phyloP scores from a whole-genome alignment of 2,888 invertebrate species.

The Gastracanthus pulcherrimus region DNA sequence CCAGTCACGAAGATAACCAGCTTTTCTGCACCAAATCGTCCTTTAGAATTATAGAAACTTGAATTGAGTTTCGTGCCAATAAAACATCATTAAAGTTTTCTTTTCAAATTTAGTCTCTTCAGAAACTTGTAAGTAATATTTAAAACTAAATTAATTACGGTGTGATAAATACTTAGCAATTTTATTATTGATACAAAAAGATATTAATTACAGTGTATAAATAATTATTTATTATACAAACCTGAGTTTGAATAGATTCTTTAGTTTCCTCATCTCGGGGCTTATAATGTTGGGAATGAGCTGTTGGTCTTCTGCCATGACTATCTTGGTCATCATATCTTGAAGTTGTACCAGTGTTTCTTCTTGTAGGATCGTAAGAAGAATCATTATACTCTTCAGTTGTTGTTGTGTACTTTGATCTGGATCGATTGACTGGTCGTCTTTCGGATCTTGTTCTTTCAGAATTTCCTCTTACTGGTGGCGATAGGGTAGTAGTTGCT shows the following conservation, averaged over 20 bases:
- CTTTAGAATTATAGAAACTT: not conserved
- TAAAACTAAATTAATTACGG: too few species aligned
- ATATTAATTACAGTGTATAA: not conserved
- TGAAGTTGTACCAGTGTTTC: slow-evolving; percentile 67
- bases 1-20: not conserved
- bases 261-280: slow-evolving; percentile 45
- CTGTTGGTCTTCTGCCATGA: slow-evolving; percentile 58
- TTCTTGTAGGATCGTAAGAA: slow-evolving; percentile 70
- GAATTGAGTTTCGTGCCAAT: not conserved
- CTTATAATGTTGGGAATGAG: slow-evolving; percentile 57
- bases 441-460: slow-evolving; percentile 69
- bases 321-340: slow-evolving; percentile 60
- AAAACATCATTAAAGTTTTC: not conserved
- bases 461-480: slow-evolving; percentile 59
- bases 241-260: slow-evolving; percentile 41
- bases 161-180: too few species aligned
- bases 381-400: slow-evolving; percentile 72
- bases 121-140: too few species aligned
- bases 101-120: not conserved
- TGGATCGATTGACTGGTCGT: slow-evolving; percentile 71
- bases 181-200: too few species aligned
- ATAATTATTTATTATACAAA: slow-evolving; percentile 8
- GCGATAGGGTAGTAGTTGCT: slow-evolving; percentile 66
- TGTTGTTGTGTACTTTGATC: slow-evolving; percentile 69
- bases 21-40: not conserved